phyloP scores from a whole-genome alignment of 2,113 vertebrate genomes.

The Halichoeres trimaculatus region DNA sequence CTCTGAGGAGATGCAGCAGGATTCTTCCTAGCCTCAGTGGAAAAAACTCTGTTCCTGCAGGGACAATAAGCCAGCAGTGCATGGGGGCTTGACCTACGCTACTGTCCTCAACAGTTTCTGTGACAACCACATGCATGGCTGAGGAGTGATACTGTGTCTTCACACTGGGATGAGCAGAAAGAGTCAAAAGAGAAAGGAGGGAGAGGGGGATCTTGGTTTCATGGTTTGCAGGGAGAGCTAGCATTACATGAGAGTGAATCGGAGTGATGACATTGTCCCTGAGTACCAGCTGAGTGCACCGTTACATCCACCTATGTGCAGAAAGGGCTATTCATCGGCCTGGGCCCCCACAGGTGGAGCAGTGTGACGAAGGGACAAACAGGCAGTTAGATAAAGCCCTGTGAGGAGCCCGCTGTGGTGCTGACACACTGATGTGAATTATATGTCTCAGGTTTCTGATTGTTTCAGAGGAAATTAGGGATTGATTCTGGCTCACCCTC shows the following conservation, averaged over 20 bases:
- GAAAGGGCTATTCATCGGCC: constrained; percentile 50
- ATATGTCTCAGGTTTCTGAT: constrained; percentile 47
- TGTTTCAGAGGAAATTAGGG: constrained; percentile 56
- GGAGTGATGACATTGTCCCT: constrained; percentile 79
- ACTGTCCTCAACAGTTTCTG: constrained; percentile 47
- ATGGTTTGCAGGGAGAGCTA: constrained; percentile 66
- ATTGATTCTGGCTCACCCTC: constrained; percentile 49
- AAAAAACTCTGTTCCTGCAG: constrained; percentile 16
- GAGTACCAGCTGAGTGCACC: constrained; percentile 67
- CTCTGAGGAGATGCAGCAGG: background rate
- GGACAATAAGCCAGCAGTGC: constrained; percentile 25
- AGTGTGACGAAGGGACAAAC: constrained; percentile 38
- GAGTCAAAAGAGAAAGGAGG: constrained; percentile 66
- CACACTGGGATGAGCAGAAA: constrained; percentile 65
- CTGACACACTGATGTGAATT: constrained; percentile 39
- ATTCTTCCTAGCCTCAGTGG: background rate
- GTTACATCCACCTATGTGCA: constrained; percentile 48
- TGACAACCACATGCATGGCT: constrained; percentile 72
- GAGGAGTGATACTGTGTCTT: constrained; percentile 69
- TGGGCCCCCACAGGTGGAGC: constrained; percentile 25
- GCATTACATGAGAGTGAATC: constrained; percentile 76
- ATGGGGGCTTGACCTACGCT: constrained; percentile 43
- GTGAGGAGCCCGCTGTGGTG: constrained; percentile 4
- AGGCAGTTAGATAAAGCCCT: constrained; percentile 30
- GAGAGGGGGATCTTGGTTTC: constrained; percentile 71